A percentile compares a stretch with the other conserved stretches of the same genome.
Conservation (phyloP, 1,140 invertebrate genomes). For the Drosophila pandora region DNA sequence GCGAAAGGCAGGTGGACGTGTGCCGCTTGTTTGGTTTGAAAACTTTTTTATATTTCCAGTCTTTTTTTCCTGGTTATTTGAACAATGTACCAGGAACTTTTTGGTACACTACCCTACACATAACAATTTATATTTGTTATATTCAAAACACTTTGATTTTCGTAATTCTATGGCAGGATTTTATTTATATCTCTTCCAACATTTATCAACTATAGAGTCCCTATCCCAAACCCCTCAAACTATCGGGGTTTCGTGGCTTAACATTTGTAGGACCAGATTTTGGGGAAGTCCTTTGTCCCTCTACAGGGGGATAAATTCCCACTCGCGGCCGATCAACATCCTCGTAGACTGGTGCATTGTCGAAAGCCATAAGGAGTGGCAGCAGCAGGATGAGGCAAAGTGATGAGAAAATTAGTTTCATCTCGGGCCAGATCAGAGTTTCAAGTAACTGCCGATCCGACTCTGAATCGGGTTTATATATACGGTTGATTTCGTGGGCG, state of each 20-base stretch:
- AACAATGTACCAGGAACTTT: slow-evolving; percentile 1
- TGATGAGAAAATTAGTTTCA: slow-evolving; percentile 29
- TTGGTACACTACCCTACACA: not conserved
- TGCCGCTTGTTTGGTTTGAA: slow-evolving; percentile 60
- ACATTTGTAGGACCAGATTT: not conserved
- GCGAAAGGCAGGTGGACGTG: slow-evolving; percentile 15
- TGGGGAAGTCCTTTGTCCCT: not conserved
- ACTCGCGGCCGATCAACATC: not conserved
- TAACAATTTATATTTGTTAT: no score
- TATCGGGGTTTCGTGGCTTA: not conserved
- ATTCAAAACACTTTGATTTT: not conserved
- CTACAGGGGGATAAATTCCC: not conserved
- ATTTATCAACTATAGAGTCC: not conserved
- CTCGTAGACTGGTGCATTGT: not conserved
- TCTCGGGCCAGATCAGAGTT: slow-evolving; percentile 13
- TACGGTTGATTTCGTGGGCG: not conserved
- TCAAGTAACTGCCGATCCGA: slow-evolving; percentile 38
- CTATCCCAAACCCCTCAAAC: not conserved
- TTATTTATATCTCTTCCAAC: not conserved
- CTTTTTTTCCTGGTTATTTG: slow-evolving; percentile 54
- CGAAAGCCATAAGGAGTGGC: slow-evolving; percentile 20
- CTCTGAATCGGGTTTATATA: slow-evolving; percentile 33
- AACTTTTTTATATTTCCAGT: slow-evolving; percentile 28
- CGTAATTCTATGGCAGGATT: not conserved
- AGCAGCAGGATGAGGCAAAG: slow-evolving; percentile 36